A percentile compares a stretch with the other conserved stretches of the same genome.
Evolutionary conservation across 1,140 invertebrate genomes (phyloP).

Genomic region (Drosophila burlai): DNA sequence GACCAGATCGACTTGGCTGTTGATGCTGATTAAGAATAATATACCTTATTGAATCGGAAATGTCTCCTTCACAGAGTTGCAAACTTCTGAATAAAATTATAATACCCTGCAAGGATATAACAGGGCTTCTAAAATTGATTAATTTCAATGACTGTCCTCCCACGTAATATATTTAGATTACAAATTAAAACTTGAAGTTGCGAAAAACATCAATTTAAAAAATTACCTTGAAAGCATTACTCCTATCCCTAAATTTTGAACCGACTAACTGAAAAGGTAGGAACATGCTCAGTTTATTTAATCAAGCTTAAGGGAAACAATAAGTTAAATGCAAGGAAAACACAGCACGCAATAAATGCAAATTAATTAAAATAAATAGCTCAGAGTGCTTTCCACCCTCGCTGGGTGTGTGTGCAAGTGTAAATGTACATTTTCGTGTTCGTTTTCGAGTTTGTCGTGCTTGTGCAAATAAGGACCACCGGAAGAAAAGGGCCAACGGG

Average conservation of each 20-base stretch:
- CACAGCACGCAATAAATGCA: constrained; percentile 49
- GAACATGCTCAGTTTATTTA: constrained; percentile 43
- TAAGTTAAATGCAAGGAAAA: constrained; percentile 36
- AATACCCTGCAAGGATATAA: no score
- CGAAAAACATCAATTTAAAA: not conserved
- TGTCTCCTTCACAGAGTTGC: no score
- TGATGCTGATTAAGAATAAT: no score
- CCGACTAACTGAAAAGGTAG: not conserved
- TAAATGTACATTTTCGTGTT: constrained; percentile 12
- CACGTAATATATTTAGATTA: no score
- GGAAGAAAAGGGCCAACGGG: constrained; percentile 37
- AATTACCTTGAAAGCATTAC: no score
- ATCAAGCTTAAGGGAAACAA: constrained; percentile 48
- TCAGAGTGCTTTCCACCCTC: not conserved
- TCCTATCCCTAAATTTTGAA: not conserved
- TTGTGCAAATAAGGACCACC: constrained; percentile 38
- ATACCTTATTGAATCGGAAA: no score
- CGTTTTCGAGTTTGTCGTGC: constrained; percentile 22
- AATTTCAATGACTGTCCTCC: no score
- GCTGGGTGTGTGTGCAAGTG: constrained; percentile 10
- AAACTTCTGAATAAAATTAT: no score
- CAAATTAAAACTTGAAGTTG: no score
- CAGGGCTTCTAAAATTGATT: no score
- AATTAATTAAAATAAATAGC: constrained; percentile 65
- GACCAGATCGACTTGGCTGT: no score